Percentiles rank a stretch among this genome's conserved stretches.
phyloP scores from a whole-genome alignment of 2,797 vertebrate genomes.

The Phoeniculus purpureus region DNA sequence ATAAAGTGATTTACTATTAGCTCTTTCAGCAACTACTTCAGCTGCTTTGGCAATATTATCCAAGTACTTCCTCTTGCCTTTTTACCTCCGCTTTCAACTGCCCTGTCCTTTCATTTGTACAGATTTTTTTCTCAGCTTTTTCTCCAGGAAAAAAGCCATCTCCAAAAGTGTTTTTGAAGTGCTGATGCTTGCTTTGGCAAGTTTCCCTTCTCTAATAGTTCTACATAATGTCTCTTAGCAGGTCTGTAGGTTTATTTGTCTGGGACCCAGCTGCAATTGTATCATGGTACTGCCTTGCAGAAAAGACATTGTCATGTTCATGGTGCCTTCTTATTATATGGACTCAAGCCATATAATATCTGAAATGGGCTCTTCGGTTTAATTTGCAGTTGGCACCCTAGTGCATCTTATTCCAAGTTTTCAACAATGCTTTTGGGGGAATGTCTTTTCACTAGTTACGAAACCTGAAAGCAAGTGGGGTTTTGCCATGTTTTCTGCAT shows the following conservation, averaged over 20 bases:
- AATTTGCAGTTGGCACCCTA: background rate
- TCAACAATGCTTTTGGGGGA: background rate
- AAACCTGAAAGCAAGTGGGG: background rate
- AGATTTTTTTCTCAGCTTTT: background rate
- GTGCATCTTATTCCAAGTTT: background rate
- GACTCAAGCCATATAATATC: background rate
- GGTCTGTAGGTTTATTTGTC: background rate
- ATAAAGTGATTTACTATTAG: background rate
- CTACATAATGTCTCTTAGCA: background rate
- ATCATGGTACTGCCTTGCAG: background rate
- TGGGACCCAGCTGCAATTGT: background rate
- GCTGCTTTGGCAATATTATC: background rate
- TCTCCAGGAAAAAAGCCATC: background rate
- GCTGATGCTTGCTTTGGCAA: background rate
- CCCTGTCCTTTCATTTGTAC: background rate
- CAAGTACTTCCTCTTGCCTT: background rate
- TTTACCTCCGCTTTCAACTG: constrained; percentile 1
- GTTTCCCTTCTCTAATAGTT: background rate
- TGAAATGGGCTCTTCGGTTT: background rate
- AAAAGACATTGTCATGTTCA: background rate
- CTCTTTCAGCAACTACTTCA: background rate
- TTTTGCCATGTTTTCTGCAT: background rate
- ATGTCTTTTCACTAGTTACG: background rate
- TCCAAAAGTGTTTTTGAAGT: background rate
- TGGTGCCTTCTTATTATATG: background rate